These are phyloP conservation scores for Malacoctenus gilli DNA, from an alignment of 2,797 vertebrate species.

Conservation along the genomic window DNA sequence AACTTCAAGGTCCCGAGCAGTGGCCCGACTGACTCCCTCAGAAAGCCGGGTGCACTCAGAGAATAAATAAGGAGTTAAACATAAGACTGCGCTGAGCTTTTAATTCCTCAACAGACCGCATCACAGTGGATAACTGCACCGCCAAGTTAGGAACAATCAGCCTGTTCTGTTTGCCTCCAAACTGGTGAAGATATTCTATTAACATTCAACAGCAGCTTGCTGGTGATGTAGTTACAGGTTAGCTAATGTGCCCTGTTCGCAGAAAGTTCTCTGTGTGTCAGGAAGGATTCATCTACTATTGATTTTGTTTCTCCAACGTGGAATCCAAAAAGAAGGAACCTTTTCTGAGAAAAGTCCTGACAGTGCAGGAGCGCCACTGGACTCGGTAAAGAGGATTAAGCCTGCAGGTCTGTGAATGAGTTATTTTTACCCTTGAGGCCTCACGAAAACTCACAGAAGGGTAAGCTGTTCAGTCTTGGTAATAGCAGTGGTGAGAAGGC, in stretches of 20 bases:
- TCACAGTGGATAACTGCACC: not conserved
- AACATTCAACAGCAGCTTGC: too few species aligned
- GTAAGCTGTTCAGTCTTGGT: not conserved
- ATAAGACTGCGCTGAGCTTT: not conserved
- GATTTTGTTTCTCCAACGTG: not conserved
- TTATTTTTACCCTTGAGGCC: conserved; percentile 11
- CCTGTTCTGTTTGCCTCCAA: too few species aligned
- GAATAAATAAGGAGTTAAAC: conserved; percentile 6
- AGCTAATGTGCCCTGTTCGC: too few species aligned
- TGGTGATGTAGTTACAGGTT: too few species aligned
- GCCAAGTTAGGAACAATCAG: not conserved
- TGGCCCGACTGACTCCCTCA: not conserved
- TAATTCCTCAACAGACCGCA: not conserved
- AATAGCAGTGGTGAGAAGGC: too few species aligned
- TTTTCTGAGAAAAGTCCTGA: conserved; percentile 27
- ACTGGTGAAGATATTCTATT: too few species aligned
- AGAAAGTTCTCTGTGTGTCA: too few species aligned
- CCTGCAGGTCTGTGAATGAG: conserved; percentile 9
- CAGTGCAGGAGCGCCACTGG: conserved; percentile 14
- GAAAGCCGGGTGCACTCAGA: not conserved
- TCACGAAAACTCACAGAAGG: not conserved
- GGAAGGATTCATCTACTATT: too few species aligned
- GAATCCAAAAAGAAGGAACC: conserved; percentile 16
- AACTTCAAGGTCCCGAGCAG: conserved; percentile 1
- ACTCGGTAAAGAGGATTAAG: conserved; percentile 68